These are phyloP conservation scores for Amphimedon queenslandica DNA, from an alignment of 37 sponge, comb jelly and placozoan species.

Conservation along the genomic window DNA sequence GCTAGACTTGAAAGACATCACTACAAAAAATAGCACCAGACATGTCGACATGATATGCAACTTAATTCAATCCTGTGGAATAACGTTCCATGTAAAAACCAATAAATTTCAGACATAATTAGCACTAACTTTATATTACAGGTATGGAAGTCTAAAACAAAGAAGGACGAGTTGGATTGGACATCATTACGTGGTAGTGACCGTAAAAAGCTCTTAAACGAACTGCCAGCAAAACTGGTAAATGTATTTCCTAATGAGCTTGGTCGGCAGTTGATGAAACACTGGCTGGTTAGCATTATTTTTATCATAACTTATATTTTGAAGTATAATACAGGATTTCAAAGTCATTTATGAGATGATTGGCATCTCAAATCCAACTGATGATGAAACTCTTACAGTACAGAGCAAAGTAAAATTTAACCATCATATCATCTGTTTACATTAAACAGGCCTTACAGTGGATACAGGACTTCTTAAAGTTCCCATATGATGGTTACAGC, in stretches of 20 bases:
- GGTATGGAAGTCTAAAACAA: not conserved
- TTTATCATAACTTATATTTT: not conserved
- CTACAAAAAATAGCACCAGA: not conserved
- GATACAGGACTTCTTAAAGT: not conserved
- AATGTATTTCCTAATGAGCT: not conserved
- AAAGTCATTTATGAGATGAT: not conserved
- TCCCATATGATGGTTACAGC: not conserved
- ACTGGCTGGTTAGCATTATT: not conserved
- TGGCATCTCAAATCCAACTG: not conserved
- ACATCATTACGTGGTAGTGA: conserved; percentile 9
- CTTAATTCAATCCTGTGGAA: not conserved
- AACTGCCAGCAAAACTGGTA: conserved; percentile 4
- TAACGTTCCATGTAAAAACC: not conserved
- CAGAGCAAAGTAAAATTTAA: not conserved
- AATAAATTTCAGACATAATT: not conserved
- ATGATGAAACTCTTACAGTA: not conserved
- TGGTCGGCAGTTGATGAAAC: not conserved
- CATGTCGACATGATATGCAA: not conserved
- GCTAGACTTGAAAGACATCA: not conserved
- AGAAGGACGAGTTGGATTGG: not conserved
- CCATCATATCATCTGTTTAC: not conserved
- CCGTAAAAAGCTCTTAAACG: conserved; percentile 1
- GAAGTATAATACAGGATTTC: not conserved
- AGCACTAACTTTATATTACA: not conserved
- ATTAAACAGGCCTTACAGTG: not conserved